These are phyloP conservation scores for Mactra quadrangularis DNA, from an alignment of 1,140 invertebrate genomes.

Conservation along the genomic window DNA sequence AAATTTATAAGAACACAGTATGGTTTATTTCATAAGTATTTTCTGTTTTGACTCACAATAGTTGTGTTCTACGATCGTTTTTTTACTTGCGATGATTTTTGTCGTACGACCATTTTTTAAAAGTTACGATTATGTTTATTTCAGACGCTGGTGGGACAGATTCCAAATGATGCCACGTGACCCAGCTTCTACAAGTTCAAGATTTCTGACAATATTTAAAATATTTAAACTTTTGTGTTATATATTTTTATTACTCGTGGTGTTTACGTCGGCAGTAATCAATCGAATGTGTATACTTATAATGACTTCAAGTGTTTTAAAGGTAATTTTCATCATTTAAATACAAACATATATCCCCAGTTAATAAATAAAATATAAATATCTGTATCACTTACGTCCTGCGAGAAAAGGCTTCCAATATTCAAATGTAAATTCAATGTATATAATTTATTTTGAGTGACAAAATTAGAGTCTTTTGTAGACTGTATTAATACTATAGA, in stretches of 20 bases:
- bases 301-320: slow-evolving; percentile 71
- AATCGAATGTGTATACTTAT: slow-evolving; percentile 73
- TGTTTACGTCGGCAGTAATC: slow-evolving; percentile 70
- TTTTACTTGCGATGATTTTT: no score
- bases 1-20: no score
- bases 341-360: no score
- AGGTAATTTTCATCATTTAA: no score
- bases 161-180: slow-evolving; percentile 80
- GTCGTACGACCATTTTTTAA: no score
- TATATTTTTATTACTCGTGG: slow-evolving; percentile 68
- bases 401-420: not conserved
- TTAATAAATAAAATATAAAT: not conserved
- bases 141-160: slow-evolving; percentile 73
- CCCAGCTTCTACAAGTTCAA: slow-evolving; percentile 63
- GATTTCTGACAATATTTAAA: slow-evolving; percentile 67
- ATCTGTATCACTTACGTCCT: not conserved
- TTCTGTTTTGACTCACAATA: no score
- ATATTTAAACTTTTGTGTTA: slow-evolving; percentile 75
- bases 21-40: no score
- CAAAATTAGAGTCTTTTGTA: not conserved
- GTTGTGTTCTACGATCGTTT: no score
- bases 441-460: not conserved
- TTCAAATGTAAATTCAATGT: not conserved
- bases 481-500: not conserved
- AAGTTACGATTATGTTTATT: no score